Percentiles rank a stretch among this genome's conserved stretches.
These are phyloP conservation scores for Casuarius casuarius DNA, from an alignment of 2,113 vertebrate genomes.

Conservation along the genomic window DNA sequence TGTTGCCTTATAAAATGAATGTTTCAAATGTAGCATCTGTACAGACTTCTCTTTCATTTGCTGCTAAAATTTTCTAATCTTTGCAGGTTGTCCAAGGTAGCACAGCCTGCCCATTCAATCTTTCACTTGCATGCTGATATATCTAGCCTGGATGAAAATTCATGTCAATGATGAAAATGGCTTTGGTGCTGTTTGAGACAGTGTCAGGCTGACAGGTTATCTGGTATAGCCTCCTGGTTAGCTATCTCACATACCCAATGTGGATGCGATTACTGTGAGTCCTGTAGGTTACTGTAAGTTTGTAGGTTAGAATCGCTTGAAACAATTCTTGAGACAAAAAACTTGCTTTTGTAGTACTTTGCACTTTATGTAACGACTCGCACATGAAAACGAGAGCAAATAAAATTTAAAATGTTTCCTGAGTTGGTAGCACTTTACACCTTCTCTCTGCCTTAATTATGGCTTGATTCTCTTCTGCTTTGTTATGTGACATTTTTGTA, in stretches of 20 bases:
- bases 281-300: background rate
- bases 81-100: background rate
- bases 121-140: background rate
- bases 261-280: background rate
- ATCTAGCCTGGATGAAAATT: background rate
- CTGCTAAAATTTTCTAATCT: background rate
- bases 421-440: background rate
- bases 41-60: background rate
- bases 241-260: background rate
- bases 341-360: background rate
- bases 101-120: background rate
- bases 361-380: background rate
- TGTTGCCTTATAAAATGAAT: background rate
- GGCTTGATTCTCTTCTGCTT: background rate
- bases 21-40: background rate
- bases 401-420: background rate
- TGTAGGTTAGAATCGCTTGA: background rate
- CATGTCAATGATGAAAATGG: rapidly evolving
- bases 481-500: background rate
- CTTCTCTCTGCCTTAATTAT: background rate
- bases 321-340: background rate
- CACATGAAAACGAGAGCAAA: background rate
- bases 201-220: background rate
- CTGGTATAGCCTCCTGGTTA: background rate
- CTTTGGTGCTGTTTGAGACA: background rate